Base-by-base conservation (phyloP, 1,140 invertebrate species). In the Lineus longissimus region DNA sequence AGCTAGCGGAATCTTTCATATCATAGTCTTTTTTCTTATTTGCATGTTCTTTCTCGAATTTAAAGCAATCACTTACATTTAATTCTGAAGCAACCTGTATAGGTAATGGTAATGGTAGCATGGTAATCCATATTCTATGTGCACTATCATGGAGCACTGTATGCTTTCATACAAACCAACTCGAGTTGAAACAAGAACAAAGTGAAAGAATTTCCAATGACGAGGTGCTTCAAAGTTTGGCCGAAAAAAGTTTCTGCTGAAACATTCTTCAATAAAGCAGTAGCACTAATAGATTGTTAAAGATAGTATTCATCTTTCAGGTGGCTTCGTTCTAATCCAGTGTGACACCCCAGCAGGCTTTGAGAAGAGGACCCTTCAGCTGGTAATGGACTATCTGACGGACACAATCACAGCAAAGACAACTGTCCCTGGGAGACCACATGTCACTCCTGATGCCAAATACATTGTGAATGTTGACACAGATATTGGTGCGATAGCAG, bases 331-430 rank as follows among this genome's bases (percentile, higher is more conserved):
- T 1, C 84, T 91, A 59, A 82, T 91, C 65, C 86, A 90, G 76
- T 91, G 90, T 70, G 82, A 86, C 60, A 88, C 89, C 70, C 86
- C 88, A 64, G 7, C 59, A 66, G 63, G 58, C 30, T 27, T 23
- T 19, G 47, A 51, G 4, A 59, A 60, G 57, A 57, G 69, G 45
- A 70, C 67, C 2, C 36, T 73, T 1, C 90, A 91, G 80, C 75
- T 92, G 2, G 77, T 91, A 6, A 71, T 92, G 56, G 91, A 92
- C 79, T 89, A 90, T 72, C 76, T 92, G 29, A 91, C 90, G 0
- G 90, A 92, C 74, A 86, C 86, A 1, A 87, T 91, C 2, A 78
- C 91, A 1, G 82, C 87, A 55, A 89, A 89, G 71, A 81, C 86
- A 0, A 85, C 83, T 43, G 78, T 91, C 17, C 77, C 85, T 55